These are phyloP conservation scores for Apogon hyalosoma DNA, from an alignment of 2,797 vertebrate species.

Conservation along the genomic window DNA sequence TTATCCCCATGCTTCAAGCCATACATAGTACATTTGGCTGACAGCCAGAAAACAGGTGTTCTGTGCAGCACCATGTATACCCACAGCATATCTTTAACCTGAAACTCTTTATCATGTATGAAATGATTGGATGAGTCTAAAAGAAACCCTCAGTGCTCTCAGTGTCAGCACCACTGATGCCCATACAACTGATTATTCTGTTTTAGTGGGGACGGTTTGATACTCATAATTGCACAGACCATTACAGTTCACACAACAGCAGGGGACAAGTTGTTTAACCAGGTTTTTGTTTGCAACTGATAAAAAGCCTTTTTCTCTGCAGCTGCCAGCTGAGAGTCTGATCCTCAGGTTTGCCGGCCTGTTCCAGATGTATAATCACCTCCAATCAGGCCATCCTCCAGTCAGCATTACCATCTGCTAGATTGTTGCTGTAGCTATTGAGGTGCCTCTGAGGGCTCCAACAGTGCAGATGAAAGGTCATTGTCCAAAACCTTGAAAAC, in stretches of 20 bases:
- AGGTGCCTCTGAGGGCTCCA: constrained; percentile 32
- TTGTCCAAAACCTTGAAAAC: constrained; percentile 25
- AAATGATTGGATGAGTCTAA: constrained; percentile 1
- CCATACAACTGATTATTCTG: constrained; percentile 28
- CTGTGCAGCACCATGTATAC: constrained; percentile 15
- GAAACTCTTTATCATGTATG: constrained; percentile 13
- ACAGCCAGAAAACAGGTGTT: constrained; percentile 47
- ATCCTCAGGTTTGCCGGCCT: constrained; percentile 32
- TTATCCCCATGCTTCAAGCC: constrained; percentile 8
- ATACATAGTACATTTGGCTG: constrained; percentile 17
- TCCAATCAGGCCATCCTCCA: constrained; percentile 46
- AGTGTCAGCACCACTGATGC: constrained; percentile 6
- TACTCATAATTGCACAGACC: constrained; percentile 37
- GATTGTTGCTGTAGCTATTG: constrained; percentile 33
- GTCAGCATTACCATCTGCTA: constrained; percentile 56
- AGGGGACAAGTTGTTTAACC: constrained; percentile 16
- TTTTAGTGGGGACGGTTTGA: constrained; percentile 25
- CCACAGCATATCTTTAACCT: constrained; percentile 39
- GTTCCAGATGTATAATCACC: constrained; percentile 64
- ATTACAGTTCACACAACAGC: constrained; percentile 35
- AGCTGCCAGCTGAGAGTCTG: constrained; percentile 27
- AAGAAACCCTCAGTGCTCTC: constrained; percentile 3
- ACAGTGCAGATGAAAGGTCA: constrained; percentile 18
- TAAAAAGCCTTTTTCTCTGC: constrained; percentile 31
- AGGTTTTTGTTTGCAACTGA: constrained; percentile 42